Evolutionary conservation across 2,797 vertebrate species (phyloP).

Genomic region (Bryconaethiops microstoma): DNA sequence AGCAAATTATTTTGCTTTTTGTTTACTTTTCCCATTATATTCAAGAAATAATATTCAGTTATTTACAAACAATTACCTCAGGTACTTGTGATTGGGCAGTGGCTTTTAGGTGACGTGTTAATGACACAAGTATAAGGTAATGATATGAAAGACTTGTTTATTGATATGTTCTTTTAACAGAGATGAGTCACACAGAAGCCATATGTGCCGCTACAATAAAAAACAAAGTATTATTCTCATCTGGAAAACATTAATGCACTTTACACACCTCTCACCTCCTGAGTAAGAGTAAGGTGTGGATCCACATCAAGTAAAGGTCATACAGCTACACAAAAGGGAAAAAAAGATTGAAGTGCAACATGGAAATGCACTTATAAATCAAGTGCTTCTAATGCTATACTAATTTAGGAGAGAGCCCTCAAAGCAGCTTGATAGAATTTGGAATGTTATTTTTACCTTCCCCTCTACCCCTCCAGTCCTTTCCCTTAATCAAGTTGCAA

Average conservation of each 20-base stretch:
- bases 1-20: too few species aligned
- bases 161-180: not conserved
- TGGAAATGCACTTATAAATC: slow-evolving; percentile 55
- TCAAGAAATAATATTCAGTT: not conserved
- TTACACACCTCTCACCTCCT: slow-evolving; percentile 13
- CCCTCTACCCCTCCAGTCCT: slow-evolving; percentile 70
- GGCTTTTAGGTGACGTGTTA: not conserved
- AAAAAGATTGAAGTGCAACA: slow-evolving; percentile 35
- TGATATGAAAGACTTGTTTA: not conserved
- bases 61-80: not conserved
- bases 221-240: slow-evolving; percentile 23
- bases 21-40: not conserved
- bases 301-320: slow-evolving; percentile 36
- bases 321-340: slow-evolving; percentile 21
- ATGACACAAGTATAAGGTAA: not conserved
- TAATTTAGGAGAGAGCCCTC: slow-evolving; percentile 60
- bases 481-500: slow-evolving; percentile 84
- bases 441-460: slow-evolving; percentile 83
- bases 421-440: slow-evolving; percentile 80
- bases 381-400: slow-evolving; percentile 53
- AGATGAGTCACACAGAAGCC: slow-evolving; percentile 2
- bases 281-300: slow-evolving; percentile 28
- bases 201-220: not conserved
- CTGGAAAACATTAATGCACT: slow-evolving; percentile 24
- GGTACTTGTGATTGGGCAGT: not conserved